Percentiles rank a stretch among this genome's conserved stretches.
Conservation (phyloP, 1,140 invertebrate species). For the Papilio polyxenes region DNA sequence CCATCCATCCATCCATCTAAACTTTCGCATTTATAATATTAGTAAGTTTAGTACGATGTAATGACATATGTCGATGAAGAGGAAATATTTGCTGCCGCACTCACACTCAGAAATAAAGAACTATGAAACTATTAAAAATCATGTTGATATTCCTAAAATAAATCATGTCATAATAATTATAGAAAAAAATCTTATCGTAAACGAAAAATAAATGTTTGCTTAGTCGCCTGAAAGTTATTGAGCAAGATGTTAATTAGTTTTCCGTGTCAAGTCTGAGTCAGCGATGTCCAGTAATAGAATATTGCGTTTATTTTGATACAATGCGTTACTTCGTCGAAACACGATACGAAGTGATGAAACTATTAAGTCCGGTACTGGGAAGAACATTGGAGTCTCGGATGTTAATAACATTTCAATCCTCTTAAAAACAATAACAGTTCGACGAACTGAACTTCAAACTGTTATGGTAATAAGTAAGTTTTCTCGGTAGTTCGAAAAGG, state of each 20-base stretch:
- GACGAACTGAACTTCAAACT: too few relatives aligned
- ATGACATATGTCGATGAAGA: too few relatives aligned
- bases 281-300: background rate
- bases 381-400: background rate
- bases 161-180: background rate
- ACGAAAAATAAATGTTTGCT: background rate
- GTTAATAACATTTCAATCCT: background rate
- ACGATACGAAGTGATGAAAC: background rate
- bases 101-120: too few relatives aligned
- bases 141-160: background rate
- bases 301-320: background rate
- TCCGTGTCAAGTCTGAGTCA: slow-evolving; percentile 5
- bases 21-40: too few relatives aligned
- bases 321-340: background rate
- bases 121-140: background rate
- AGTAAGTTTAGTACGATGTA: too few relatives aligned
- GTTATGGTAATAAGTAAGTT: too few relatives aligned
- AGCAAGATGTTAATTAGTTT: slow-evolving; percentile 7
- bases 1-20: too few relatives aligned
- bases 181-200: background rate
- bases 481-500: too few relatives aligned
- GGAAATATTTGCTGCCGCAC: too few relatives aligned
- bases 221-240: background rate
- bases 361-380: background rate
- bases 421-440: too few relatives aligned